Percentiles rank a stretch among this genome's conserved stretches.
These are phyloP conservation scores for Barbus barbus DNA, from an alignment of 2,113 vertebrate species.

Conservation along the genomic window DNA sequence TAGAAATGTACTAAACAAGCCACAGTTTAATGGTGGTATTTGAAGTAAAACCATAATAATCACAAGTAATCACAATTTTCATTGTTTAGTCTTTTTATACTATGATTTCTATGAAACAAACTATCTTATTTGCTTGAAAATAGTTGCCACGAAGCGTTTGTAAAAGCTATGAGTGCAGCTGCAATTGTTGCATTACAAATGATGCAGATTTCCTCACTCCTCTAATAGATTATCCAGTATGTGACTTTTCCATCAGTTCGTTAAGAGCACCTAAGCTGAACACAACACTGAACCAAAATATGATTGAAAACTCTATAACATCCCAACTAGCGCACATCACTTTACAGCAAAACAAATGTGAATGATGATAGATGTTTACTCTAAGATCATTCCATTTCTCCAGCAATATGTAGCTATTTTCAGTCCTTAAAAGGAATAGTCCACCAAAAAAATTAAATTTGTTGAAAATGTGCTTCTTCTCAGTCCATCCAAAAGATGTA, in stretches of 20 bases:
- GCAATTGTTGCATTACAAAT: constrained; percentile 5
- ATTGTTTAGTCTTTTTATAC: not conserved
- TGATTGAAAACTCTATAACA: constrained; percentile 19
- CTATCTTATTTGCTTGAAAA: not conserved
- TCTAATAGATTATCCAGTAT: not conserved
- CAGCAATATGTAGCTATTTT: not conserved
- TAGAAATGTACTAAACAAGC: not conserved
- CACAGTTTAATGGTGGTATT: not conserved
- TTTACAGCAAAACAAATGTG: constrained; percentile 22
- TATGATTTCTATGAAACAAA: not conserved
- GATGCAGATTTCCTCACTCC: not conserved
- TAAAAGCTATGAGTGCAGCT: not conserved
- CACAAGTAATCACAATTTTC: not conserved
- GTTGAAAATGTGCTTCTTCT: no score
- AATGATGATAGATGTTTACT: not conserved
- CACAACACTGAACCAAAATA: not conserved
- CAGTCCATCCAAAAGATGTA: no score
- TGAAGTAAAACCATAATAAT: not conserved
- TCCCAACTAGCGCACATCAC: constrained; percentile 15
- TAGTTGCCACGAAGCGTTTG: not conserved
- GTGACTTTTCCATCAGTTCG: constrained; percentile 21
- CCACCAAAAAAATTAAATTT: no score
- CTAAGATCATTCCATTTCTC: not conserved
- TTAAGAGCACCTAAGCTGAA: not conserved
- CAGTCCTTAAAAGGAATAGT: no score